phyloP scores from a whole-genome alignment of 2,888 invertebrate species.

The Mantis religiosa region DNA sequence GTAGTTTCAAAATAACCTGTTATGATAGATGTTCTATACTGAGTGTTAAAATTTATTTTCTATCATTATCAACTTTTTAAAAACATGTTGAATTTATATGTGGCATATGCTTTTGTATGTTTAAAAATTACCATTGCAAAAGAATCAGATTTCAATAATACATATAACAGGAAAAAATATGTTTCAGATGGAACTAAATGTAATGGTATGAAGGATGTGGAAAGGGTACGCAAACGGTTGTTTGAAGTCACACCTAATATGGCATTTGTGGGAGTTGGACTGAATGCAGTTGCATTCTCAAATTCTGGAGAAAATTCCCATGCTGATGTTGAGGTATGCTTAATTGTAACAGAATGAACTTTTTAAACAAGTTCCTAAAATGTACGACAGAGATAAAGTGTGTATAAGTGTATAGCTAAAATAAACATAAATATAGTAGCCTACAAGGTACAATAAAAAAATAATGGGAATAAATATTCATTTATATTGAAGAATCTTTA shows the following conservation, averaged over 20 bases:
- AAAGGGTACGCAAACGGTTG: conserved; percentile 28
- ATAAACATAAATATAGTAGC: not conserved
- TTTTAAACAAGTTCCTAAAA: not conserved
- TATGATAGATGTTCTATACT: no score
- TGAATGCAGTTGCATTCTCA: conserved; percentile 32
- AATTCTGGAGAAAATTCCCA: conserved; percentile 31
- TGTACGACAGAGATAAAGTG: not conserved
- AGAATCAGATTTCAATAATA: not conserved
- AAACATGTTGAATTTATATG: no score
- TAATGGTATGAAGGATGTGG: conserved; percentile 23
- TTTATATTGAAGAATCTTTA: no score
- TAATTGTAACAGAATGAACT: not conserved
- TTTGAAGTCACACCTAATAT: conserved; percentile 32
- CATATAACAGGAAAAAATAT: not conserved
- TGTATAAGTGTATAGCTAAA: not conserved
- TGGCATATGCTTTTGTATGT: no score
- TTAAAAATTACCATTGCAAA: no score
- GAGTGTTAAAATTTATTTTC: no score
- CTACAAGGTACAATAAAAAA: no score
- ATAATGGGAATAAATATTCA: no score
- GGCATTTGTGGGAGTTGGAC: conserved; percentile 33
- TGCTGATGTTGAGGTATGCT: conserved; percentile 28
- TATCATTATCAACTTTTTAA: no score
- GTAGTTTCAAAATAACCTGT: no score
- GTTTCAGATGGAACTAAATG: conserved; percentile 18